Percentiles rank a stretch among this genome's conserved stretches.
These are phyloP conservation scores for Bombus affinis DNA, from an alignment of 1,140 invertebrate genomes.

Conservation along the genomic window DNA sequence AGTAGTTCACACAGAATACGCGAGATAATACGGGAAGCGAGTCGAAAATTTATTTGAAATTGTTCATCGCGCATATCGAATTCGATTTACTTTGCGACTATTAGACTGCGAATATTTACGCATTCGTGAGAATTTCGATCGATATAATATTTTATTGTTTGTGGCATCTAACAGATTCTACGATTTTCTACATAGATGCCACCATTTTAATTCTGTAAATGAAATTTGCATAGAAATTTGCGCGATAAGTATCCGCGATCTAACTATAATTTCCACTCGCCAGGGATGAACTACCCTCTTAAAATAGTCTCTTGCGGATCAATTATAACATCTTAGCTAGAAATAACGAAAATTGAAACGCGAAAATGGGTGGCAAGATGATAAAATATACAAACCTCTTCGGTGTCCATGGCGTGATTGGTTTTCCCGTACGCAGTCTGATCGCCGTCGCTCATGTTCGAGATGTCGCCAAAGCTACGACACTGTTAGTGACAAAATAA, in stretches of 20 bases:
- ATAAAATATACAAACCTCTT: constrained; percentile 77
- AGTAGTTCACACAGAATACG: no score
- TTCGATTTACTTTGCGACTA: background rate
- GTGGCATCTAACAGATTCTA: no score
- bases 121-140: background rate
- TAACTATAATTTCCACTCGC: background rate
- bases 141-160: background rate
- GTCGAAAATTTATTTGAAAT: background rate
- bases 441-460: constrained; percentile 82
- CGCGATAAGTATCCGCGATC: background rate
- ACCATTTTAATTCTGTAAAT: no score
- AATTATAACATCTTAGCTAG: background rate
- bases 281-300: background rate
- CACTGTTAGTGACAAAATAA: constrained; percentile 82
- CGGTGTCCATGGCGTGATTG: constrained; percentile 69
- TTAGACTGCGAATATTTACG: background rate
- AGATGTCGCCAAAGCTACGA: constrained; percentile 86
- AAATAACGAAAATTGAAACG: background rate
- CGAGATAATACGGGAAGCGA: background rate
- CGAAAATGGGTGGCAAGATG: background rate
- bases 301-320: background rate
- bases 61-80: no score
- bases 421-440: constrained; percentile 68
- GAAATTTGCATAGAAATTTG: no score
- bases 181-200: no score